A percentile compares a stretch with the other conserved stretches of the same genome.
Conservation (phyloP, 2,113 vertebrate genomes). For the Leptodactylus fuscus region DNA sequence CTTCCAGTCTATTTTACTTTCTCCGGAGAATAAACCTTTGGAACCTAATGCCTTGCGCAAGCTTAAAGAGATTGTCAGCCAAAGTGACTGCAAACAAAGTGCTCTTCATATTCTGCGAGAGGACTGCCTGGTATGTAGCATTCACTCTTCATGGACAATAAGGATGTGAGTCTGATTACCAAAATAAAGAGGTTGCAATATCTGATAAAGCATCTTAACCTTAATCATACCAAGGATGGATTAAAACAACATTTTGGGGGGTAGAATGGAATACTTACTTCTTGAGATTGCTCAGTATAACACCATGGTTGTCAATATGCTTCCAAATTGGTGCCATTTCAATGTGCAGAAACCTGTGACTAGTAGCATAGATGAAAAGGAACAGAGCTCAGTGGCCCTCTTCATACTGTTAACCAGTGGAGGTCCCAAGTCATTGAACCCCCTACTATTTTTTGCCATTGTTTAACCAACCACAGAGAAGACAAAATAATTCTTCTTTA, state of each 20-base stretch:
- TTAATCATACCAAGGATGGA: neutral
- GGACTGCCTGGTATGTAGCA: conserved; percentile 81
- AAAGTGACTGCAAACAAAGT: conserved; percentile 69
- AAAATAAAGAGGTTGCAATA: neutral
- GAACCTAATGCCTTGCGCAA: conserved; percentile 74
- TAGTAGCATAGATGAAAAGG: neutral
- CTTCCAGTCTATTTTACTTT: conserved; percentile 79
- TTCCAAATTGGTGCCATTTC: neutral
- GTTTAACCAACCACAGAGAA: neutral
- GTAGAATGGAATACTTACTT: neutral
- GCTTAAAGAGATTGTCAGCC: conserved; percentile 79
- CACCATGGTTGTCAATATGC: too few relatives aligned
- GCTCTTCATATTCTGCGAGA: conserved; percentile 84
- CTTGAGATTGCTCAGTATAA: neutral
- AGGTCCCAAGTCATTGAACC: neutral
- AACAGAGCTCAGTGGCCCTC: neutral
- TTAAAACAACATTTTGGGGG: neutral
- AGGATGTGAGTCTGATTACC: neutral
- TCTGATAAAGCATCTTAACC: neutral
- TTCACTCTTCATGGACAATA: neutral
- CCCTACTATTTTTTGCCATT: neutral
- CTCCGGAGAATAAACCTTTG: conserved; percentile 82
- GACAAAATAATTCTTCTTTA: too few relatives aligned
- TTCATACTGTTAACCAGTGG: neutral
- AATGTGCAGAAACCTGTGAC: neutral